Base-by-base conservation (phyloP, 2,888 invertebrate genomes). In the Noctua janthina region DNA sequence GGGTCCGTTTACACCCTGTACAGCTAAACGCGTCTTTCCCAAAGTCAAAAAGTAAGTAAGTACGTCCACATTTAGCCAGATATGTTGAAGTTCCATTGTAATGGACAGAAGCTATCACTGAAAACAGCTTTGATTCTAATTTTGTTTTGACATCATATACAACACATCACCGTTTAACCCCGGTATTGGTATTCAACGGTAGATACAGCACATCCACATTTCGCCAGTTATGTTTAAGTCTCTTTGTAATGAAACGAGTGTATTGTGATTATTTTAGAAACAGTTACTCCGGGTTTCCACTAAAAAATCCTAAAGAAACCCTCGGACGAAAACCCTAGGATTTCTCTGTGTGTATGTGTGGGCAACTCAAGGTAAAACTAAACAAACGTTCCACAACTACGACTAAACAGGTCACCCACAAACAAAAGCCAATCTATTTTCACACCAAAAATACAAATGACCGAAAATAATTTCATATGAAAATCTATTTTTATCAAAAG, bases 401-500 rank as follows among this genome's bases (percentile, higher is more conserved):
- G 67, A 43, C 43, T 43, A 67, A 67, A 67, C 11, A 67, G 67
- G 67, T 43, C 43, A 46, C 46, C n/a, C 46, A n/a, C 8, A 46
- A n/a, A 68, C n/a, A 43, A n/a, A 29, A 5, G 0, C 29, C 29
- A 54, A 43, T 13, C 23, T 62, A 64, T 51, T 77, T 64, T 43
- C 51, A 29, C 11, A 17, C 1, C 0, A 68, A 43, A n/a, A 43
- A 68, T 3, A n/a, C 23, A 68, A 68, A 68, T 46, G 8, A 67
- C 13, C 68, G 15, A 68, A 68, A 68, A 1, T n/a, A 68, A 46
- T 68, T 68, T 46, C 43, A 68, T 23, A 68, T 29, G 46, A n/a
- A 39, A 35, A 66, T 35, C 67, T 83, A 81, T 78, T 66, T 76
- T 67, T 43, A 74, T 15, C 15, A 23, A 23, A 71, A 71, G n/a